A percentile compares a stretch with the other conserved stretches of the same genome.
These are phyloP conservation scores for Morinoia aosen DNA, from an alignment of 2,888 invertebrate genomes.

Conservation along the genomic window DNA sequence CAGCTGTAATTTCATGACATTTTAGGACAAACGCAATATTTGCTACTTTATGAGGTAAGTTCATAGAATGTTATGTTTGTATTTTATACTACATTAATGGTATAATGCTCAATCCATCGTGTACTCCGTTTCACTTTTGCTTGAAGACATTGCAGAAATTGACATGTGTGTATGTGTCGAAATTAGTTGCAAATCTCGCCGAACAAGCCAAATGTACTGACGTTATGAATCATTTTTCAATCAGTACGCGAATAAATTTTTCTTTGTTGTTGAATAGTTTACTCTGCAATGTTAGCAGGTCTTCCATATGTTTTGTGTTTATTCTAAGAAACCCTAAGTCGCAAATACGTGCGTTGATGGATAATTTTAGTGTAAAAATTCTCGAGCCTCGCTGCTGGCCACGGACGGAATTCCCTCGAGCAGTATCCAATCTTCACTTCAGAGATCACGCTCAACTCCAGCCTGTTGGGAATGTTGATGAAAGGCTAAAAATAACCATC, in stretches of 20 bases:
- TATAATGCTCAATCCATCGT: not conserved
- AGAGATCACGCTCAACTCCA: not conserved
- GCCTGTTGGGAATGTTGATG: not conserved
- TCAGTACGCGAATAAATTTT: too few species aligned
- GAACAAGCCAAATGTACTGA: not conserved
- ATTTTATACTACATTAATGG: not conserved
- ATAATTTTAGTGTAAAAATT: not conserved
- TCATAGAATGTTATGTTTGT: not conserved
- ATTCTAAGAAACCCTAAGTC: not conserved
- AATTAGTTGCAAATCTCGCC: not conserved
- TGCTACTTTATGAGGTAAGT: not conserved
- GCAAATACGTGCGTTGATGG: not conserved
- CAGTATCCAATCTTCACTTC: not conserved
- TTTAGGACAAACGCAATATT: not conserved
- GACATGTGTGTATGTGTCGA: not conserved
- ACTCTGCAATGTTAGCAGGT: too few species aligned
- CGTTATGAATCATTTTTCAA: not conserved
- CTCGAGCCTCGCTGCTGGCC: not conserved
- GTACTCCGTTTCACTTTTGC: not conserved
- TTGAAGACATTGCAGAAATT: not conserved
- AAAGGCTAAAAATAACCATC: not conserved
- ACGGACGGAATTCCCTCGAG: not conserved
- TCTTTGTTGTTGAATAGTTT: too few species aligned
- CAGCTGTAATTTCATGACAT: not conserved
- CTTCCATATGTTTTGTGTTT: too few species aligned